Conservation (phyloP, 1,140 invertebrate species). For the Diachasma alloeum region DNA sequence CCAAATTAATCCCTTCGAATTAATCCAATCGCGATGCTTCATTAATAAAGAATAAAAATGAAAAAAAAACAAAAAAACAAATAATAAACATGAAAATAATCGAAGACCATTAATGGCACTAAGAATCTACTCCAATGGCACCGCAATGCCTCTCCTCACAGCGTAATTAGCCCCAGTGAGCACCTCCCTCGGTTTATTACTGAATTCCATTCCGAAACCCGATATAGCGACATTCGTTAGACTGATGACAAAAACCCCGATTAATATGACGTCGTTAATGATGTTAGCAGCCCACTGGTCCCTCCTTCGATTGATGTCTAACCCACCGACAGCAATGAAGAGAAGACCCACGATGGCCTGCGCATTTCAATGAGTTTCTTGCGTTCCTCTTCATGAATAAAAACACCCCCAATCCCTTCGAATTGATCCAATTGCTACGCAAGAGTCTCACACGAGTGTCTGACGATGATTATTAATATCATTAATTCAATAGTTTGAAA, state of each 20-base stretch:
- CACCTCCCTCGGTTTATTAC: slow-evolving; percentile 64
- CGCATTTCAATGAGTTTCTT: slow-evolving; percentile 16
- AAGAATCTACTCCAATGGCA: neutral
- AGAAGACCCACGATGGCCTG: slow-evolving; percentile 81
- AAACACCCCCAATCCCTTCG: neutral
- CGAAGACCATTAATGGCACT: slow-evolving; percentile 30
- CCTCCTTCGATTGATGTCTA: slow-evolving; percentile 78
- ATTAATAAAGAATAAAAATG: slow-evolving; percentile 30
- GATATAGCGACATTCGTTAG: slow-evolving; percentile 82
- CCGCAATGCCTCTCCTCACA: neutral
- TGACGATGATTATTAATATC: neutral
- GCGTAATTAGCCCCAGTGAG: neutral
- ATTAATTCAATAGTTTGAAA: no score
- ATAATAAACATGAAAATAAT: slow-evolving; percentile 45
- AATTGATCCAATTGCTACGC: slow-evolving; percentile 36
- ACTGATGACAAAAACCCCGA: slow-evolving; percentile 81
- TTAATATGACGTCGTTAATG: slow-evolving; percentile 81
- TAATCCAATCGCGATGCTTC: no score
- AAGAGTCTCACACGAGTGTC: neutral
- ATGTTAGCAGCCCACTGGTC: slow-evolving; percentile 76
- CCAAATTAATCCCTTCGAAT: no score
- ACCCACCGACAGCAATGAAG: slow-evolving; percentile 79
- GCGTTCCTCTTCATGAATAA: neutral
- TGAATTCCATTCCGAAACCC: slow-evolving; percentile 81
- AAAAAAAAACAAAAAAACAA: slow-evolving; percentile 45